Evolutionary conservation across 2,797 vertebrate genomes (phyloP).

Genomic region (Pantherophis vulpinus): DNA sequence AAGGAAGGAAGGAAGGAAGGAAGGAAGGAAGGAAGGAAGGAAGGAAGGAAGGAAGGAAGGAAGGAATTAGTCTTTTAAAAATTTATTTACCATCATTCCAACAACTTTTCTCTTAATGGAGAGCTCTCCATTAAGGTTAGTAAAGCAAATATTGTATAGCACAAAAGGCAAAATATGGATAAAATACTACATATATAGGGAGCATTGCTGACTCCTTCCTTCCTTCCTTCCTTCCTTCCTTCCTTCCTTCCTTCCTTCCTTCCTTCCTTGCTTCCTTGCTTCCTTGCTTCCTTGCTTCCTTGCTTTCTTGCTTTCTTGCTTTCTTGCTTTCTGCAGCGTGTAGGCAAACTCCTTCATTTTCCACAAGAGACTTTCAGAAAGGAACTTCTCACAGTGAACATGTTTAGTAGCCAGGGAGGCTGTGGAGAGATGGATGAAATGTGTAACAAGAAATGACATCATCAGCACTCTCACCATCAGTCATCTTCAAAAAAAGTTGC

Average conservation of each 20-base stretch:
- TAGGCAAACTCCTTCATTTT: not conserved
- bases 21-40: not conserved
- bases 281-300: not conserved
- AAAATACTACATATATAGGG: fast-evolving
- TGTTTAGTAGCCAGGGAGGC: not conserved
- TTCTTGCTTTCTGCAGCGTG: not conserved
- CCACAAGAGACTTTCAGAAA: not conserved
- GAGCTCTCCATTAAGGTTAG: not conserved
- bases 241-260: no score
- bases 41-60: not conserved
- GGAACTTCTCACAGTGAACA: not conserved
- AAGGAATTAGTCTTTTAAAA: not conserved
- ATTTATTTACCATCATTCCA: not conserved
- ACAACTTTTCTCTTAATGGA: not conserved
- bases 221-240: not conserved
- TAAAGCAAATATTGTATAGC: not conserved
- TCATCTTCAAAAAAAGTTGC: not conserved
- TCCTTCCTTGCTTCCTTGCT: no score
- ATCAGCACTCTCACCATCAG: not conserved
- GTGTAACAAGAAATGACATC: not conserved
- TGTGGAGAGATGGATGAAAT: not conserved
- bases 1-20: not conserved
- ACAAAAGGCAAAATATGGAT: not conserved
- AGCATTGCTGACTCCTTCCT: not conserved
- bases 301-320: not conserved